A percentile compares a stretch with the other conserved stretches of the same genome.
Evolutionary conservation across 2,888 invertebrate genomes (phyloP).

Genomic region (Tanypteryx hageni): DNA sequence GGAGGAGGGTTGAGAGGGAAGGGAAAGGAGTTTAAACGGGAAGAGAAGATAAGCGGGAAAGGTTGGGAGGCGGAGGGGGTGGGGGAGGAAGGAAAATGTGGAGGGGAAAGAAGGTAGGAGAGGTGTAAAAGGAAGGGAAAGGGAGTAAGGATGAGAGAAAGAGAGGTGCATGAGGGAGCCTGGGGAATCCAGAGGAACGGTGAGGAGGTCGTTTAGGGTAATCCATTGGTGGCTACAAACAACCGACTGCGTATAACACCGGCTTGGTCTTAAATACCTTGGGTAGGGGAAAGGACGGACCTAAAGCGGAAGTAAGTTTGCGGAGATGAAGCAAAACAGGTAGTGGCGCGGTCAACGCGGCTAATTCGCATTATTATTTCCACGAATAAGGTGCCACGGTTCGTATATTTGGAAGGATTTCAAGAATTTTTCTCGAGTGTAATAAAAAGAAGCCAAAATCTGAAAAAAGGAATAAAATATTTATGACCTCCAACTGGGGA

Average conservation of each 20-base stretch:
- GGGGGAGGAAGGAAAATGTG: background rate
- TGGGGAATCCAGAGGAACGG: background rate
- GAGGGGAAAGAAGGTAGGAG: background rate
- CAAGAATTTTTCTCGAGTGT: background rate
- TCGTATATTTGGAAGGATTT: background rate
- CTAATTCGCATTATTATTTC: background rate
- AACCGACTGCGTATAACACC: background rate
- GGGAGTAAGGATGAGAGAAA: background rate
- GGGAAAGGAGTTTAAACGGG: background rate
- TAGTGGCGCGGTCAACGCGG: background rate
- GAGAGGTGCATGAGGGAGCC: background rate
- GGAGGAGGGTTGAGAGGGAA: background rate
- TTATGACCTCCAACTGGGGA: too few species aligned
- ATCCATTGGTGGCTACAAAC: background rate
- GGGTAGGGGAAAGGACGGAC: background rate
- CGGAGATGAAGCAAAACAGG: background rate
- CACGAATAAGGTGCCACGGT: background rate
- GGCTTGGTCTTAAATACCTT: constrained; percentile 1
- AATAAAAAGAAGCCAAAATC: background rate
- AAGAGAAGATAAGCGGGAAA: background rate
- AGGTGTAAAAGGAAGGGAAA: background rate
- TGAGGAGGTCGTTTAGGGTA: constrained; percentile 1
- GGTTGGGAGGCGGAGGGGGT: background rate
- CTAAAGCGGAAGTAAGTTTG: background rate
- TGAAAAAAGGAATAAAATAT: background rate